Base-by-base conservation (phyloP, 1,140 invertebrate species). In the Trypoxylus dichotomus region DNA sequence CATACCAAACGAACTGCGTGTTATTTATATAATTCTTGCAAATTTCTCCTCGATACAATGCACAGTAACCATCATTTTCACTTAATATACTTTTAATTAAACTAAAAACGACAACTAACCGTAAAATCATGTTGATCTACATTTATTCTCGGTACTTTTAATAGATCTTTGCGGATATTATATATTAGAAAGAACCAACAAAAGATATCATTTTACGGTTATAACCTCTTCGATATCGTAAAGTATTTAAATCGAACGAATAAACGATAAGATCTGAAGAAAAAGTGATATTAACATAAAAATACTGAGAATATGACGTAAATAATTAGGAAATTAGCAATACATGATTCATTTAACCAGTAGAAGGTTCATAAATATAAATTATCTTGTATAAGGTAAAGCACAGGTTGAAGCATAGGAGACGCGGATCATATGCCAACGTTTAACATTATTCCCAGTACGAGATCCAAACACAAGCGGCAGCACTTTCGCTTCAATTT, bases 41-140 rank as follows among this genome's bases (percentile, higher is more conserved):
- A 79, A 97, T 91, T 85, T 94, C 92, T 32, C 96, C 96, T 88
- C 91, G 94, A 86, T 98, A 98, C 2, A 92, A 91, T 21, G 92
- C 93, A 90, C 97, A 98, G 85, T 94, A 93, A 25, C 94, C 94
- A 63, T 63, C 60, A 27, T 63, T 63, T 24, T 63, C 60, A 63
- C 60, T 63, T 10, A 63, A 24, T 10, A 24, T 19, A 24, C 60
- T 27, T 6, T 24, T 25, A 24, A 27, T 27, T 13, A 19, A 63
- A 24, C 21, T 24, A 25, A 21, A 63, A 63, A 63, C 19, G 5
- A 63, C 10, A 63, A 63, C 19, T 63, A 63, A 24, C 25, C 60
- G 60, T 27, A 63, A 63, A 63, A 63, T 63, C 60, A 63, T 63
- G 60, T 25, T 63, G 6, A n/a, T 58, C 21, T 63, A 24, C 21